A percentile compares a stretch with the other conserved stretches of the same genome.
These are phyloP conservation scores for Gnathonemus echidnorhynchus DNA, from an alignment of 2,113 vertebrate species.

Conservation along the genomic window DNA sequence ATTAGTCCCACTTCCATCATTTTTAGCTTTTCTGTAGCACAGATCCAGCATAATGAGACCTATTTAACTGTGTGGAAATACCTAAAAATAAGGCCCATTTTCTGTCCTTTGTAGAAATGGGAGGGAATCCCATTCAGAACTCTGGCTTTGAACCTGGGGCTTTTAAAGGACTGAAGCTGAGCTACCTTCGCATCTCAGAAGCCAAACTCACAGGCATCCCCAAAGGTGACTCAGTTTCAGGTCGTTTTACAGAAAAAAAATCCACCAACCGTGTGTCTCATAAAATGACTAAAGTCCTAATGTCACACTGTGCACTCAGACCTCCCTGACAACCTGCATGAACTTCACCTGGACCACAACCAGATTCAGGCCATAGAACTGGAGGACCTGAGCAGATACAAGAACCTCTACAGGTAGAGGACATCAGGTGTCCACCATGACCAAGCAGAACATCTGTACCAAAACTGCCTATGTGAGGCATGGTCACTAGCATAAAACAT, in stretches of 20 bases:
- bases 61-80: neutral
- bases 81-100: neutral
- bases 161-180: slow-evolving; percentile 81
- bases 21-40: neutral
- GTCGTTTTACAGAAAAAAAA: neutral
- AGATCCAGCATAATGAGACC: neutral
- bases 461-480: neutral
- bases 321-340: slow-evolving; percentile 75
- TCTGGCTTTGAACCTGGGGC: slow-evolving; percentile 83
- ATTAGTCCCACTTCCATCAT: neutral
- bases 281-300: neutral
- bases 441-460: neutral
- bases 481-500: neutral
- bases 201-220: slow-evolving; percentile 78
- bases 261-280: neutral
- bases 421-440: neutral
- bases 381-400: slow-evolving; percentile 77
- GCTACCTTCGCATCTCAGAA: slow-evolving; percentile 83
- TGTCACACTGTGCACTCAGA: slow-evolving; percentile 49
- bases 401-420: slow-evolving; percentile 68
- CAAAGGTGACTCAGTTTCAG: slow-evolving; percentile 64
- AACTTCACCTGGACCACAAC: slow-evolving; percentile 81
- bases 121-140: slow-evolving; percentile 81
- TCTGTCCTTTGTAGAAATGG: slow-evolving; percentile 70
- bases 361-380: slow-evolving; percentile 79